Evolutionary conservation across 2,113 vertebrate species (phyloP), one percentile per base, ranked within the genome.

Genomic region (Chascanopsetta lugubris): DNA sequence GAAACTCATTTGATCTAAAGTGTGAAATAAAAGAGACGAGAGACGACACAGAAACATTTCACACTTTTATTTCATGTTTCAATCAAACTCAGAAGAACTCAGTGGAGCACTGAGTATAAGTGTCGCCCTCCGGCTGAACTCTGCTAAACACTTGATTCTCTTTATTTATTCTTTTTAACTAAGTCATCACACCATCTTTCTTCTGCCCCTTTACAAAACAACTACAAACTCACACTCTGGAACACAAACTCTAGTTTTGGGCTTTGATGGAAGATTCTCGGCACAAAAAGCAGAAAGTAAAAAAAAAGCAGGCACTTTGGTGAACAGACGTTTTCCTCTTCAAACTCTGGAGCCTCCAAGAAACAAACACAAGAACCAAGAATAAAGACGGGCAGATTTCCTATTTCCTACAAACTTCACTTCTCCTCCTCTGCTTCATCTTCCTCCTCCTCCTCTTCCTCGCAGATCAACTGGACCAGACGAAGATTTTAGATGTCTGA

Each of bases 41-140:
- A 17, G 10, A 1, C 17, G 17, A 29, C 48, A 51, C 8, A 17
- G n/a, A 17, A 10, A 12, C 1, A 20, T 60, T 27, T 61, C 69
- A 81, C 55, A 48, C 55, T 3, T 69, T 72, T 59, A 80, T 72
- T 69, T 20, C 40, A 54, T 25, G 6, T 57, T 29, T 20, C 29
- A 65, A 21, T 6, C 17, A 18, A 42, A 42, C 34, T 38, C 17
- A 42, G 38, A 11, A 7, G 12, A 42, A 42, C 34, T 38, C 17
- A 42, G 38, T 34, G 8, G 12, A 34, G 4, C 36, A 15, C 36
- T 15, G 36, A 17, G 30, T 34, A n/a, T n/a, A n/a, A n/a, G n/a
- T n/a, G n/a, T n/a, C n/a, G n/a, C n/a, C n/a, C n/a, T n/a, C n/a
- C n/a, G n/a, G n/a, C 17, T 17, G 8, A 42, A 42, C 15, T 42